A percentile compares a stretch with the other conserved stretches of the same genome.
Conservation (phyloP, 2,113 vertebrate species). For the Xenopus borealis region DNA sequence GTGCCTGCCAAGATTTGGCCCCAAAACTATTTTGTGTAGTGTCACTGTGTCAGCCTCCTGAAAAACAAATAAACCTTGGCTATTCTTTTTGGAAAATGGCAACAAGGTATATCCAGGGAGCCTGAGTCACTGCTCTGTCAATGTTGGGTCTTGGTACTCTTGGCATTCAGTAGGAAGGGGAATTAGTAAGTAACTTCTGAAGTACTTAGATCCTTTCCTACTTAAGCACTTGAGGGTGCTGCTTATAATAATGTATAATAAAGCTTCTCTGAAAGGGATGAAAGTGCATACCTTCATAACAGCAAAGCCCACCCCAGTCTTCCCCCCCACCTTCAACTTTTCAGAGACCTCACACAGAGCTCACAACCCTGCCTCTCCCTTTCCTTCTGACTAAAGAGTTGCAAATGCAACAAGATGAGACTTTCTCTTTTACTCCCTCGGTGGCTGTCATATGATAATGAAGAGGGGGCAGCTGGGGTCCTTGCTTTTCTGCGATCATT, state of each 20-base stretch:
- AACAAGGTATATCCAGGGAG: no score
- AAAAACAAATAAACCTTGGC: no score
- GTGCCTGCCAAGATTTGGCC: no score
- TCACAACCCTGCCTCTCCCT: slow-evolving; percentile 11
- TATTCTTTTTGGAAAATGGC: no score
- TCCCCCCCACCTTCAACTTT: background rate
- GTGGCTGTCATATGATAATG: slow-evolving; percentile 82
- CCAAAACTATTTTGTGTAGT: no score
- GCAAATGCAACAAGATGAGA: slow-evolving; percentile 45
- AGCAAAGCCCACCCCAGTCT: slow-evolving; percentile 11
- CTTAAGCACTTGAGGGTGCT: slow-evolving; percentile 10
- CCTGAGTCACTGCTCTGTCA: no score
- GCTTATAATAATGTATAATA: background rate
- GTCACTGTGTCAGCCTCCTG: no score
- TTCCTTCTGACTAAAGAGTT: slow-evolving; percentile 32
- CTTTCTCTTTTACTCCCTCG: slow-evolving; percentile 59
- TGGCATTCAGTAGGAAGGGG: no score
- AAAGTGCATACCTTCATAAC: slow-evolving; percentile 47
- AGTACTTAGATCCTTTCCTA: background rate
- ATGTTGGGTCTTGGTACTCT: no score
- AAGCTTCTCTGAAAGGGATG: slow-evolving; percentile 32
- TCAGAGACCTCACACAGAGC: background rate
- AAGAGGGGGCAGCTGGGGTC: slow-evolving; percentile 77
- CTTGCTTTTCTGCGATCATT: slow-evolving; percentile 62
- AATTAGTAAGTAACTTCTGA: no score